Percentiles rank a stretch among this genome's conserved stretches.
These are phyloP conservation scores for Protomyctophum bolini DNA, from an alignment of 2,113 vertebrate species.

Conservation along the genomic window DNA sequence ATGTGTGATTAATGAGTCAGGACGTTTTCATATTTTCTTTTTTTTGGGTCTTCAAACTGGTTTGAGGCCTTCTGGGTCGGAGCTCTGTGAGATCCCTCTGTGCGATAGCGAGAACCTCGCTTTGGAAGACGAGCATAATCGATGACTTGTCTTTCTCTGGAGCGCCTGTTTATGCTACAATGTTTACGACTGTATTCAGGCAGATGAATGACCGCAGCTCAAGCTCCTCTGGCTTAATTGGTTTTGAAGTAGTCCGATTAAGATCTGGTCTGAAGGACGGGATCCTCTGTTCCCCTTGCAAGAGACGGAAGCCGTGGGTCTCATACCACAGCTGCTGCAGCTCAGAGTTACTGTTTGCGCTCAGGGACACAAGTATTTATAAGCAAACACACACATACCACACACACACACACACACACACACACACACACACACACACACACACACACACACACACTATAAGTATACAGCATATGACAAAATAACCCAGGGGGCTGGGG, in stretches of 20 bases:
- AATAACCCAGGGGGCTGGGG: too few species aligned
- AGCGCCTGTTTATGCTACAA: slow-evolving; percentile 58
- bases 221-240: slow-evolving; percentile 66
- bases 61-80: slow-evolving; percentile 58
- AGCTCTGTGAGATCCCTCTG: slow-evolving; percentile 24
- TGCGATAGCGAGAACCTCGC: slow-evolving; percentile 27
- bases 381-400: slow-evolving; percentile 63
- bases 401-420: too few species aligned
- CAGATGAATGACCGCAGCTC: slow-evolving; percentile 58
- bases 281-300: slow-evolving; percentile 33
- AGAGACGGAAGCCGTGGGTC: slow-evolving; percentile 38
- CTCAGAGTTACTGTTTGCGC: slow-evolving; percentile 62
- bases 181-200: slow-evolving; percentile 70
- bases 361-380: slow-evolving; percentile 59
- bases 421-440: too few species aligned
- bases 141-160: slow-evolving; percentile 24
- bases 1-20: slow-evolving; percentile 61
- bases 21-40: slow-evolving; percentile 13
- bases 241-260: slow-evolving; percentile 58
- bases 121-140: slow-evolving; percentile 47
- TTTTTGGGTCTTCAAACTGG: slow-evolving; percentile 53
- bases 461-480: slow-evolving; percentile 11
- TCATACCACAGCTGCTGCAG: slow-evolving; percentile 49
- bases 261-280: slow-evolving; percentile 55
- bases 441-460: too few species aligned